Evolutionary conservation across 2,888 invertebrate genomes (phyloP), one percentile per base, ranked within the genome.

Genomic region (Pyrrhia umbra): DNA sequence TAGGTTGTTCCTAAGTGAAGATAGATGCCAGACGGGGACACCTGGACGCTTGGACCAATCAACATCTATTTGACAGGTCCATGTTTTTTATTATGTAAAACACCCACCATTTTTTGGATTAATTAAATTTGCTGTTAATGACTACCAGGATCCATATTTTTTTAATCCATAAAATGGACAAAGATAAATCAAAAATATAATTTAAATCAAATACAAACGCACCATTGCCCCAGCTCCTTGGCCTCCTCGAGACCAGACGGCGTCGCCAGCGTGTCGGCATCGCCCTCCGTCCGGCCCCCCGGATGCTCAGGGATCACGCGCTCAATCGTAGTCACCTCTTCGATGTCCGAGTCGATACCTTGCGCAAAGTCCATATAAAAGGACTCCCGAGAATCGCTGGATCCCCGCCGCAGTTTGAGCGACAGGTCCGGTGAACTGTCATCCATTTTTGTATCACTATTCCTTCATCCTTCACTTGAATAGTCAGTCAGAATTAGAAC

Each of bases 361-460:
- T 97, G 97, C 83, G 97, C 98, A 88, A 98, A 97, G 93, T 98
- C 98, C 98, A 98, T 97, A 86, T 98, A 98, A 90, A 98, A 98
- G 58, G 97, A 98, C 90, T 98, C 98, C 74, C 98, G 95, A 34
- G 98, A 98, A 92, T 98, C 98, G 88, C 97, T 97, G 37, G 97
- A 98, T 54, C 98, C 97, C 64, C 98, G 96, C 80, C 98, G 96
- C 88, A 98, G 93, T 93, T 98, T 97, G 75, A 98, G 95, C 94
- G 98, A 98, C 92, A 98, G 94, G 93, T 98, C 98, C 70, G 98
- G 97, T 65, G 98, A 98, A 90, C 97, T 97, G 95, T 98, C 98
- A 94, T 95, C 95, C 95, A 95, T 95, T 75, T 88, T 90, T 74
- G 46, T 70, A 54, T 45, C 78, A 76, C 84, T 83, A 78, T 80